These are phyloP conservation scores for Ferrisia virgata DNA, from an alignment of 2,888 invertebrate species.

Conservation along the genomic window DNA sequence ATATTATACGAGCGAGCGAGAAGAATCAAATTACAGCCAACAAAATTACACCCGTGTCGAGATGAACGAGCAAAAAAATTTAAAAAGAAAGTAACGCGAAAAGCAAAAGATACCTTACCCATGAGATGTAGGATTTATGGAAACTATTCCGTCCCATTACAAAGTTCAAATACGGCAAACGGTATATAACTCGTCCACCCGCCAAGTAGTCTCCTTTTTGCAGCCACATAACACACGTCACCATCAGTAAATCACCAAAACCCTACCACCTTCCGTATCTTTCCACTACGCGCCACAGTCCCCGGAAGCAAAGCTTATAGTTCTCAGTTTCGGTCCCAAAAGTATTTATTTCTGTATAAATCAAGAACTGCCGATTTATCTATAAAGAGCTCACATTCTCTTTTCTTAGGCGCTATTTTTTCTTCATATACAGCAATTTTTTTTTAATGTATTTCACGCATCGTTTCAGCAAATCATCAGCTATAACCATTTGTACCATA, in stretches of 20 bases:
- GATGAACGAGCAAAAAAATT: slow-evolving; percentile 4
- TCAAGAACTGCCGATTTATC: slow-evolving; percentile 41
- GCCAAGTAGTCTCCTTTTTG: slow-evolving; percentile 34
- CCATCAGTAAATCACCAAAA: slow-evolving; percentile 36
- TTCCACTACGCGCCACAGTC: background rate
- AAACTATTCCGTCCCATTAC: slow-evolving; percentile 35
- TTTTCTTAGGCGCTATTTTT: slow-evolving; percentile 3
- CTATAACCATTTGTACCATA: too few relatives aligned
- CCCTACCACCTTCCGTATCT: background rate
- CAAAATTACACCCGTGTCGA: background rate
- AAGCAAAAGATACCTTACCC: slow-evolving; percentile 25
- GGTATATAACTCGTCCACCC: slow-evolving; percentile 34
- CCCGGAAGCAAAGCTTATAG: slow-evolving; percentile 41
- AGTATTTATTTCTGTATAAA: slow-evolving; percentile 46
- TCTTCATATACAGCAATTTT: background rate
- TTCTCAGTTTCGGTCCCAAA: slow-evolving; percentile 41
- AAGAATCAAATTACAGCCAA: background rate
- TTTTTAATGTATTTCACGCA: background rate
- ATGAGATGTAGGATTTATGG: slow-evolving; percentile 38
- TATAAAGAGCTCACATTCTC: background rate
- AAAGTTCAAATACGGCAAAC: slow-evolving; percentile 39
- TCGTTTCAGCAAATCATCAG: background rate
- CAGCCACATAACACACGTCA: slow-evolving; percentile 39
- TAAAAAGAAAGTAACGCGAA: slow-evolving; percentile 19
- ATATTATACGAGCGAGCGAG: background rate